Percentiles rank a stretch among this genome's conserved stretches.
Conservation (phyloP, 2,888 invertebrate species). For the Gandaritis pyraliata region DNA sequence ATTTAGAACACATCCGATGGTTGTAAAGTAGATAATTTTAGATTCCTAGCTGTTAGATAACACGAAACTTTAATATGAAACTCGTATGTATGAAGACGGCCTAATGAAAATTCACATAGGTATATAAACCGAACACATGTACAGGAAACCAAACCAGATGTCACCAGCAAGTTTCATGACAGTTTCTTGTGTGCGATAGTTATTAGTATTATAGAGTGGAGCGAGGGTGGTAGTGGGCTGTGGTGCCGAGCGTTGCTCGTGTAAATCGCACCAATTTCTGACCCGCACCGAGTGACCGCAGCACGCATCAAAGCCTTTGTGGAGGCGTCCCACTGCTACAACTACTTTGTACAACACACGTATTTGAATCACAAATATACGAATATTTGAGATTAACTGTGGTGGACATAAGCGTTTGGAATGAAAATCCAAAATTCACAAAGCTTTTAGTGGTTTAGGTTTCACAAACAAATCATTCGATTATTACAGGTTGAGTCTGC, state of each 20-base stretch:
- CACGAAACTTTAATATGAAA: too few species aligned
- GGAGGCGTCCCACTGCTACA: constrained; percentile 58
- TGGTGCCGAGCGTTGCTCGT: constrained; percentile 61
- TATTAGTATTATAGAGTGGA: constrained; percentile 25
- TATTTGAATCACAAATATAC: constrained; percentile 48
- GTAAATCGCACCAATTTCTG: constrained; percentile 77
- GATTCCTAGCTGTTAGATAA: too few species aligned
- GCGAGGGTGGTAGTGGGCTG: constrained; percentile 43
- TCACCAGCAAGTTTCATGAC: constrained; percentile 17
- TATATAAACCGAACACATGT: background rate
- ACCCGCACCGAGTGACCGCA: constrained; percentile 75
- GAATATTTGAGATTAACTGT: constrained; percentile 54
- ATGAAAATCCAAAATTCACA: constrained; percentile 42
- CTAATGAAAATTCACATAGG: background rate
- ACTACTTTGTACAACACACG: constrained; percentile 40
- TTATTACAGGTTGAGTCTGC: background rate
- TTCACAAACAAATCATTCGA: constrained; percentile 18
- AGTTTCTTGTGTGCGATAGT: constrained; percentile 15
- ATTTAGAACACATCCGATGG: too few species aligned
- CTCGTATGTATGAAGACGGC: background rate
- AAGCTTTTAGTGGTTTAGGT: constrained; percentile 28
- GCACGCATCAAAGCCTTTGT: constrained; percentile 80
- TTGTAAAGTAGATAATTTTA: too few species aligned
- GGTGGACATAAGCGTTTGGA: constrained; percentile 45
- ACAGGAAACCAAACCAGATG: constrained; percentile 3